Evolutionary conservation across 2,113 vertebrate species (phyloP), one percentile per base, ranked within the genome.

Genomic region (Phocoena phocoena): DNA sequence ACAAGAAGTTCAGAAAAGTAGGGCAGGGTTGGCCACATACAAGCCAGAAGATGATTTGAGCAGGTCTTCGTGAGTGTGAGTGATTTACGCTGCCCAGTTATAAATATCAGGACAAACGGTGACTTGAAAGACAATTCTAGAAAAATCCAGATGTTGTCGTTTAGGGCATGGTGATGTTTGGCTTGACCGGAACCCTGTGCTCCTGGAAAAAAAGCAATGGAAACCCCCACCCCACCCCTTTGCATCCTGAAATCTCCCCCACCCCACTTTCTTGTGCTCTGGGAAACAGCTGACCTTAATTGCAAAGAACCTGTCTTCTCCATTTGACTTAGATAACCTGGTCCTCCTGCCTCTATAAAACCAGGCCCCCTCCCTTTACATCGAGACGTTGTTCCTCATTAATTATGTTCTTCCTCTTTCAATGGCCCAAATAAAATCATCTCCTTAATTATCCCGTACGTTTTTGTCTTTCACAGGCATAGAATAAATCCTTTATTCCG

Each of bases 401-500:
- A 67, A 36, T 0, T 84, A 17, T 25, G 50, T 38, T 58, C 47
- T 93, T 26, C 21, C 11, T 58, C 55, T 67, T 67, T 41, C 7
- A 4, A 47, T 7, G 65, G n/a, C n/a, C 84, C 90, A 53, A 92
- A 79, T 65, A 92, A 93, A 90, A 92, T 41, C 26, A 31, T 41
- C 50, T 92, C n/a, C 25, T 86, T 53, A 82, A 31, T 63, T 31
- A 55, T 4, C 55, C 8, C 15, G 25, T 12, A 8, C 6, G 41
- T 58, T 94, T 88, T 70, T 38, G 67, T 77, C 47, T 87, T 83
- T 60, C 47, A 47, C 11, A 17, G 31, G 31, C 74, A 3, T n/a
- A 62, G 55, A 93, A 50, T 74, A 88, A 88, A 81, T 70, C 77
- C 28, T 92, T 97, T 92, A 38, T 96, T 84, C 38, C 60, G 11